These are phyloP conservation scores for Melanotaenia pygmaea DNA, from an alignment of 2,797 vertebrate species.

Conservation along the genomic window DNA sequence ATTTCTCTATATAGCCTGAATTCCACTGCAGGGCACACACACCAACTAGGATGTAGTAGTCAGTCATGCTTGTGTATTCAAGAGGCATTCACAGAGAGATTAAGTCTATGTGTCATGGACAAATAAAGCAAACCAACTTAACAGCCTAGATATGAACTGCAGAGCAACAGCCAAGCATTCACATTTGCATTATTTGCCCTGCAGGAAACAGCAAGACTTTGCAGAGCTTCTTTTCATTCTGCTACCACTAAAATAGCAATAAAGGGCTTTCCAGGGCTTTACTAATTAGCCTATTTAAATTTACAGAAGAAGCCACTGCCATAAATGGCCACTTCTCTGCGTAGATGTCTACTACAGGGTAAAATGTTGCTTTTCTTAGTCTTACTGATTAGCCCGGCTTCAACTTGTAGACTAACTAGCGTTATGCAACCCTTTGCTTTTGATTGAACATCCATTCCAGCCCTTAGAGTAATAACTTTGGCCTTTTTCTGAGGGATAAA, in stretches of 20 bases:
- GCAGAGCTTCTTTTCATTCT: constrained; percentile 21
- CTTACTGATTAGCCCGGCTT: constrained; percentile 32
- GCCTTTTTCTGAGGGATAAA: not conserved
- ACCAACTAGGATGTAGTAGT: not conserved
- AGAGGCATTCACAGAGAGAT: not conserved
- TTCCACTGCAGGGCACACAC: not conserved
- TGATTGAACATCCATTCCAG: not conserved
- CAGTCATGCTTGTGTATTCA: not conserved
- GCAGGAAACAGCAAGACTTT: constrained; percentile 9
- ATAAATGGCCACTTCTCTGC: constrained; percentile 38
- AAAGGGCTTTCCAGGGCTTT: constrained; percentile 16
- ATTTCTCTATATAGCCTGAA: not conserved
- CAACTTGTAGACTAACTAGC: not conserved
- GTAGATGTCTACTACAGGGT: not conserved
- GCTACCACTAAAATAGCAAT: constrained; percentile 20
- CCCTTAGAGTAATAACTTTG: not conserved
- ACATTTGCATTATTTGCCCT: constrained; percentile 14
- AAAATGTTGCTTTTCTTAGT: constrained; percentile 15
- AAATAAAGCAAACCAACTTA: not conserved
- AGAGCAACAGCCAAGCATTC: constrained; percentile 6
- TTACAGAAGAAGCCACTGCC: constrained; percentile 18
- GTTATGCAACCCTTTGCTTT: not conserved
- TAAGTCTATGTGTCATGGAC: not conserved
- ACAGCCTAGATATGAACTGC: not conserved
- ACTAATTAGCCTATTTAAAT: constrained; percentile 42